phyloP scores from a whole-genome alignment of 2,113 vertebrate species.

The Gallinago media region DNA sequence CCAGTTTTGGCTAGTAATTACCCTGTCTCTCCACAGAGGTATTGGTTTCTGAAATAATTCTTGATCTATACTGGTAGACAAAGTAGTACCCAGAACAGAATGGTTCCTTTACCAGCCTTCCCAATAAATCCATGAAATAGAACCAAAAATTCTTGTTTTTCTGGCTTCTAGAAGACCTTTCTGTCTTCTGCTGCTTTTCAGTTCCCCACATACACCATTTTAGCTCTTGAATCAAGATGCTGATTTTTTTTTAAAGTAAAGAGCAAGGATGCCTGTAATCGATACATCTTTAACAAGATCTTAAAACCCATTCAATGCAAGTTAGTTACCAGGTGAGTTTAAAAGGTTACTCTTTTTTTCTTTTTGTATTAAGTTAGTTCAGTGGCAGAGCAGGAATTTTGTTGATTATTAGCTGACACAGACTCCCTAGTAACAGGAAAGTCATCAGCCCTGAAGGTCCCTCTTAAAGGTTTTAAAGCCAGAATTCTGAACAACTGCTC shows the following conservation, averaged over 20 bases:
- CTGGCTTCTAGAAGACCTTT: not conserved
- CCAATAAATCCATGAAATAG: not conserved
- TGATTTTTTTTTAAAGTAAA: not conserved
- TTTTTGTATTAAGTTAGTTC: not conserved
- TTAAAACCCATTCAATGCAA: not conserved
- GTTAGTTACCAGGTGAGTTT: not conserved
- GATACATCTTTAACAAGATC: not conserved
- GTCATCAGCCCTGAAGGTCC: not conserved
- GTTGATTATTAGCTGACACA: not conserved
- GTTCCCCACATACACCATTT: not conserved
- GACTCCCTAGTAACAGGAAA: not conserved
- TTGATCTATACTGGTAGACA: not conserved
- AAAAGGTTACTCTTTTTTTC: not conserved
- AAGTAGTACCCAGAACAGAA: not conserved
- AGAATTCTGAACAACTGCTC: not conserved
- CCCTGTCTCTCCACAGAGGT: not conserved
- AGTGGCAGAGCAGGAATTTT: not conserved
- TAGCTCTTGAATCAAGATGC: not conserved
- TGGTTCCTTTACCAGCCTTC: not conserved
- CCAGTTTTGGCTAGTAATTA: not conserved
- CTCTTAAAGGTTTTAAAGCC: not conserved
- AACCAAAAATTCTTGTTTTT: not conserved
- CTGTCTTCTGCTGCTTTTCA: not conserved
- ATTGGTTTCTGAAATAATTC: not conserved
- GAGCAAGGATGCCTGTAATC: not conserved